A percentile compares a stretch with the other conserved stretches of the same genome.
Evolutionary conservation across 1,140 invertebrate species (phyloP).

Genomic region (Forficula auricularia): DNA sequence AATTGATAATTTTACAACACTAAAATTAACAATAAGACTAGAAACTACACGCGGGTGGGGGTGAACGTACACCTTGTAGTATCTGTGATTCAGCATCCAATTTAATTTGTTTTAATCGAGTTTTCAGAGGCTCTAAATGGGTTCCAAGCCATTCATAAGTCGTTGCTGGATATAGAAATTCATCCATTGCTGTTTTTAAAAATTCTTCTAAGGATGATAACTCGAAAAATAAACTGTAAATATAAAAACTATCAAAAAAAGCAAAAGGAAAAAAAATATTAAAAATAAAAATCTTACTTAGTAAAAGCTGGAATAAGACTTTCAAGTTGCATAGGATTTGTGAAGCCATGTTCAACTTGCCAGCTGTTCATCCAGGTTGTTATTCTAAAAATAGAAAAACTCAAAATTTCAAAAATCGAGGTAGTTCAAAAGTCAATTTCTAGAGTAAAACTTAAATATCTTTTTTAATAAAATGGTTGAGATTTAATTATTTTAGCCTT

Average conservation of each 20-base stretch:
- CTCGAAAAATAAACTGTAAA: conserved; percentile 32
- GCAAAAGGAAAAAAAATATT: conserved; percentile 5
- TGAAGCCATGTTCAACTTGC: conserved; percentile 44
- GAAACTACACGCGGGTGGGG: too few relatives aligned
- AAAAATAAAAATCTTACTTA: conserved; percentile 27
- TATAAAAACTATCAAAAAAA: conserved; percentile 14
- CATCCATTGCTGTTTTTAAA: conserved; percentile 31
- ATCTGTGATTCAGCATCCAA: conserved; percentile 9
- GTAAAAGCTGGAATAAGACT: conserved; percentile 33
- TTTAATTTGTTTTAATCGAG: conserved; percentile 4
- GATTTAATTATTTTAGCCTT: too few relatives aligned
- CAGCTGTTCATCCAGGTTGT: conserved; percentile 49
- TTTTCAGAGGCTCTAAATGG: conserved; percentile 29
- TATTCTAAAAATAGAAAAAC: conserved; percentile 29
- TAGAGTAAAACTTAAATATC: too few relatives aligned
- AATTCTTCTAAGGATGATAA: conserved; percentile 33
- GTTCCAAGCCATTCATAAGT: conserved; percentile 38
- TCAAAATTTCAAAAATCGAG: too few relatives aligned
- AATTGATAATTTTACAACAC: too few relatives aligned
- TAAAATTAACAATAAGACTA: too few relatives aligned
- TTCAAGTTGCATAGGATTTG: conserved; percentile 45
- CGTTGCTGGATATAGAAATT: conserved; percentile 30
- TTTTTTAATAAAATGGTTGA: too few relatives aligned
- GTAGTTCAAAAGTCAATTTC: too few relatives aligned
- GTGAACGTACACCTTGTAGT: conserved; percentile 2